Evolutionary conservation across 2,888 invertebrate genomes (phyloP).

Genomic region (Carterocephalus palaemon): DNA sequence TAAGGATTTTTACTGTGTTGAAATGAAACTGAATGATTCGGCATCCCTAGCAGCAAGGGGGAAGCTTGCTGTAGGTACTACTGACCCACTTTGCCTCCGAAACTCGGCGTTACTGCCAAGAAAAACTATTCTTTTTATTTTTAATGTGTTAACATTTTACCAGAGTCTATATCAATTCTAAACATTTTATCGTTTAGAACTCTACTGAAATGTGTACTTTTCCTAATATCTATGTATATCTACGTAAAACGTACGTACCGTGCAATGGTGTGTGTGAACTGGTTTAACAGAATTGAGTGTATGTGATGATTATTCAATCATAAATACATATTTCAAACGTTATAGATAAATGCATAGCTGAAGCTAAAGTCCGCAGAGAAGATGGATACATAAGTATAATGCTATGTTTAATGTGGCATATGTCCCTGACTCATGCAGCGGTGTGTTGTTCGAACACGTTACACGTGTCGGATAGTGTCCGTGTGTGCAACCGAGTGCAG

Average conservation of each 20-base stretch:
- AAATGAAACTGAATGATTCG: conserved; percentile 30
- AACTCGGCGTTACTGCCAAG: conserved; percentile 25
- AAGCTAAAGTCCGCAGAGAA: conserved; percentile 7
- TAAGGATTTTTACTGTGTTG: not conserved
- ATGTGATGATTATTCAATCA: too few relatives aligned
- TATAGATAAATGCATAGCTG: conserved; percentile 4
- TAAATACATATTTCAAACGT: too few relatives aligned
- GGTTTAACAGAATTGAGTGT: too few relatives aligned
- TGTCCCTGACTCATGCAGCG: conserved; percentile 31
- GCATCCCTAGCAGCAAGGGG: conserved; percentile 30
- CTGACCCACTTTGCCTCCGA: conserved; percentile 62
- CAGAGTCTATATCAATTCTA: too few relatives aligned
- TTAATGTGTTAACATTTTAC: conserved; percentile 2
- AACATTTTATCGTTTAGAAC: too few relatives aligned
- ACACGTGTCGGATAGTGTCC: conserved; percentile 43
- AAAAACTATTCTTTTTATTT: conserved; percentile 15
- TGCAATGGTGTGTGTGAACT: too few relatives aligned
- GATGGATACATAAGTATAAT: conserved; percentile 5
- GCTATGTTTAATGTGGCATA: conserved; percentile 11
- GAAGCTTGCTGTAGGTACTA: conserved; percentile 48
- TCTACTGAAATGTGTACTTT: too few relatives aligned
- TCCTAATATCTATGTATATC: too few relatives aligned
- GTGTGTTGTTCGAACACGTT: conserved; percentile 41
- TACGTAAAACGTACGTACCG: too few relatives aligned
- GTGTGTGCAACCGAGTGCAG: conserved; percentile 43